These are phyloP conservation scores for Athripsodes cinereus DNA, from an alignment of 2,888 invertebrate genomes.

Conservation along the genomic window DNA sequence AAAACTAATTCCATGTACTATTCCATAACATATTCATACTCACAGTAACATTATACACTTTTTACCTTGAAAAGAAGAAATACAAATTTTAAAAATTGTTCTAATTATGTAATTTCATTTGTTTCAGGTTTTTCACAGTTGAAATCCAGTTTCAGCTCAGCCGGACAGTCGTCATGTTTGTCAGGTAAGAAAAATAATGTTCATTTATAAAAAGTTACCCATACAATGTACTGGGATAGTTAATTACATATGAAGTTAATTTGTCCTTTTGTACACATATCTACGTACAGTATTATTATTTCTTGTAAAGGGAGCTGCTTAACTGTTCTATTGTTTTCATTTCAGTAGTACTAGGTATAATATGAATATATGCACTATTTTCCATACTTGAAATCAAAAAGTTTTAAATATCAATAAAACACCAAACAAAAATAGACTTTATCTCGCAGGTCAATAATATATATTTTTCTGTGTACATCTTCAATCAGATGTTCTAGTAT, in stretches of 20 bases:
- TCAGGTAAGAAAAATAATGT: conserved; percentile 47
- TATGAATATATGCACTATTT: not conserved
- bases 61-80: too few species aligned
- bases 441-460: not conserved
- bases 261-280: not conserved
- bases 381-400: not conserved
- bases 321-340: not conserved
- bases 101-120: conserved; percentile 21
- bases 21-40: too few species aligned
- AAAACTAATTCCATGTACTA: too few species aligned
- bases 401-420: not conserved
- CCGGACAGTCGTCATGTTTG: conserved; percentile 51
- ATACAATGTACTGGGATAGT: too few species aligned
- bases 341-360: not conserved
- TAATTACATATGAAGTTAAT: not conserved
- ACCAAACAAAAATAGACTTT: not conserved
- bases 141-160: conserved; percentile 59
- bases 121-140: conserved; percentile 59
- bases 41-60: too few species aligned
- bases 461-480: not conserved
- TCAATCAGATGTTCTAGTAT: not conserved
- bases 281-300: not conserved
- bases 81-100: too few species aligned
- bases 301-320: too few species aligned
- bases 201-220: too few species aligned